Evolutionary conservation across 2,113 vertebrate species (phyloP).

Genomic region (Platysternon megacephalum): DNA sequence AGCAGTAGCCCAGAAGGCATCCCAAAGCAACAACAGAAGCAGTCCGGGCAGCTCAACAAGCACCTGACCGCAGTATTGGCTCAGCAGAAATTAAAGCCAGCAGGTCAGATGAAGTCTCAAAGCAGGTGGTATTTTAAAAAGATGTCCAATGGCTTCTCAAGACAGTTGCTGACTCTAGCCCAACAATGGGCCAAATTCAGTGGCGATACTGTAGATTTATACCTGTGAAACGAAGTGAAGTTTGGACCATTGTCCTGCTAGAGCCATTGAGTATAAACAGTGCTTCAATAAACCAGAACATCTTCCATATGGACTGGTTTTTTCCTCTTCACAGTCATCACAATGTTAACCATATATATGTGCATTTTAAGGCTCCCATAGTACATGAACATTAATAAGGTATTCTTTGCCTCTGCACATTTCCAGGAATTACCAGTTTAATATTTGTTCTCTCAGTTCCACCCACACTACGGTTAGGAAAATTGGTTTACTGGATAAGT

Average conservation of each 20-base stretch:
- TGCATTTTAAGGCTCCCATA: background rate
- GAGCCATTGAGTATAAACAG: background rate
- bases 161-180: background rate
- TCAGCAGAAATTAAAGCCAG: background rate
- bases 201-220: background rate
- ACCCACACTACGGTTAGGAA: background rate
- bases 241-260: background rate
- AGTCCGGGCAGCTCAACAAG: background rate
- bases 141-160: background rate
- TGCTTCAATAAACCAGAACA: background rate
- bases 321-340: fast-evolving
- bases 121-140: background rate
- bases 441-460: background rate
- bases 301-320: fast-evolving
- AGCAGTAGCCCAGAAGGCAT: background rate
- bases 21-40: background rate
- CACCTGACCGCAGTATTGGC: background rate
- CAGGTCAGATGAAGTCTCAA: background rate
- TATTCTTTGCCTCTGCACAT: background rate
- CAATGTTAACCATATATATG: background rate
- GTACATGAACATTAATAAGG: background rate
- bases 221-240: background rate
- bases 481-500: background rate
- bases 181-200: background rate
- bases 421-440: background rate